A percentile compares a stretch with the other conserved stretches of the same genome.
Evolutionary conservation across 2,888 invertebrate species (phyloP).

Genomic region (Emesis castigata): DNA sequence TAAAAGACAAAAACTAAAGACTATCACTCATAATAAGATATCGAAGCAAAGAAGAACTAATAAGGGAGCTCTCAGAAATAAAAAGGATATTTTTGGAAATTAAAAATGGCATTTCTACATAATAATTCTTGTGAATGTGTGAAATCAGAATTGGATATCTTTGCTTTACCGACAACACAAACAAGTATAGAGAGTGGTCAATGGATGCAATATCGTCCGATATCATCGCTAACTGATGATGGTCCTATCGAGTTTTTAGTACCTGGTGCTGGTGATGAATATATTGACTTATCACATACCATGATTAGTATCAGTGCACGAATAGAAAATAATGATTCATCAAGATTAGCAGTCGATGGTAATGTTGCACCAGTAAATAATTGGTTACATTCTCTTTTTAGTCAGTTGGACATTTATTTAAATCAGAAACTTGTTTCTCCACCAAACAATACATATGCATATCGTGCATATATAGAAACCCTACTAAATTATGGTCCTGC

Average conservation of each 20-base stretch:
- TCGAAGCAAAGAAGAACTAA: not conserved
- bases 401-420: conserved; percentile 63
- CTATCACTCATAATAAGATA: conserved; percentile 15
- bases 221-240: conserved; percentile 68
- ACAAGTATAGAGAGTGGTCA: conserved; percentile 64
- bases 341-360: conserved; percentile 27
- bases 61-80: not conserved
- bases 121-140: conserved; percentile 68
- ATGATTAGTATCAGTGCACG: conserved; percentile 62
- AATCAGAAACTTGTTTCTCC: conserved; percentile 70
- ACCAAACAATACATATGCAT: conserved; percentile 66
- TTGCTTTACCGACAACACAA: conserved; percentile 68
- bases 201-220: conserved; percentile 69
- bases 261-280: conserved; percentile 70
- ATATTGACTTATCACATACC: conserved; percentile 68
- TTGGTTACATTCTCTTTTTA: conserved; percentile 70
- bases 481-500: conserved; percentile 65
- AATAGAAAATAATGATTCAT: conserved; percentile 59
- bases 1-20: conserved; percentile 30
- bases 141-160: conserved; percentile 69
- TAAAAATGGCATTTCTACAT: conserved; percentile 65
- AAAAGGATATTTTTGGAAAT: not conserved
- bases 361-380: conserved; percentile 68
- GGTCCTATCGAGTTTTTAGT: conserved; percentile 69
- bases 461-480: conserved; percentile 66